phyloP scores from a whole-genome alignment of 2,888 invertebrate species.

The Neocrepidodera transversa region DNA sequence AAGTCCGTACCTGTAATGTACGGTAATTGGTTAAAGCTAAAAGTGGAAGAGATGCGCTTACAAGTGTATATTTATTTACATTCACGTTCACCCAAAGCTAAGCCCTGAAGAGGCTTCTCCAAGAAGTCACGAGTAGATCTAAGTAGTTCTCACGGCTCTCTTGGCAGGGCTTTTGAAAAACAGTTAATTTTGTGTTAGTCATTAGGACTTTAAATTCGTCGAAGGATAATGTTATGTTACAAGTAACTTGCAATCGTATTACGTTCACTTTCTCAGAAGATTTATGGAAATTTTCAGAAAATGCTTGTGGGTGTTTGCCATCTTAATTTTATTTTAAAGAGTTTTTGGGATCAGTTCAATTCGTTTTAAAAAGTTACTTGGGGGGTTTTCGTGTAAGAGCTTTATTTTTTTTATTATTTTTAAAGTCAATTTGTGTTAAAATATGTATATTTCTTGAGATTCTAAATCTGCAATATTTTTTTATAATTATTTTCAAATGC shows the following conservation, averaged over 20 bases:
- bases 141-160: slow-evolving; percentile 41
- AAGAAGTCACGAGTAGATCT: slow-evolving; percentile 39
- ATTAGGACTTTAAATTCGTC: slow-evolving; percentile 23
- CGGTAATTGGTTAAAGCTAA: slow-evolving; percentile 30
- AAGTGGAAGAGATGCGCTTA: slow-evolving; percentile 30
- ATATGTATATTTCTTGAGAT: too few species aligned
- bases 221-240: slow-evolving; percentile 10
- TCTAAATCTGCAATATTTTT: too few species aligned
- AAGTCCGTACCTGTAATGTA: slow-evolving; percentile 12
- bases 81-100: slow-evolving; percentile 30
- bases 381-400: too few species aligned
- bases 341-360: too few species aligned
- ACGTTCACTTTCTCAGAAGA: slow-evolving; percentile 8
- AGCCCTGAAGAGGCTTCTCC: slow-evolving; percentile 34
- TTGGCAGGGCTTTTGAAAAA: slow-evolving; percentile 27
- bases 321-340: too few species aligned
- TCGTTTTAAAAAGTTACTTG: too few species aligned
- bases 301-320: neutral
- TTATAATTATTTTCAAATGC: too few species aligned
- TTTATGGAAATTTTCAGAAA: slow-evolving; percentile 2
- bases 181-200: slow-evolving; percentile 36
- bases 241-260: slow-evolving; percentile 4
- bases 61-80: slow-evolving; percentile 35
- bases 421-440: too few species aligned
- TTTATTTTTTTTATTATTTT: too few species aligned